phyloP scores from a whole-genome alignment of 2,888 invertebrate genomes.

The Diplazon laetatorius region DNA sequence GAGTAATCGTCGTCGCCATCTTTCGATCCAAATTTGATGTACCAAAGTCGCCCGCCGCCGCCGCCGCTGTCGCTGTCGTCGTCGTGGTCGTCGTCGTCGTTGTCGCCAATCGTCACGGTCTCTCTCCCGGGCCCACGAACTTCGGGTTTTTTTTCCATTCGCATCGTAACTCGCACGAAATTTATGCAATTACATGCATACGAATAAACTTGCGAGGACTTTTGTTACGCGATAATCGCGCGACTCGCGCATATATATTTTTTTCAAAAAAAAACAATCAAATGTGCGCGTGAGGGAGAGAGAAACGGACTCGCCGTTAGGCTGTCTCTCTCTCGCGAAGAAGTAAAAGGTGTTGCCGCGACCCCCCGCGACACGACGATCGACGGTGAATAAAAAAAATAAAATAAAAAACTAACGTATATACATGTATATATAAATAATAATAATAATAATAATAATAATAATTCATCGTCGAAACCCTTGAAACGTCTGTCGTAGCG shows the following conservation, averaged over 20 bases:
- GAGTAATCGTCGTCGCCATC: constrained; percentile 63
- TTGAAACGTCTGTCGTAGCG: too few species aligned
- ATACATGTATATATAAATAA: too few species aligned
- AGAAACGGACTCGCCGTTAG: too few species aligned
- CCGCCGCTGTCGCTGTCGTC: constrained; percentile 26
- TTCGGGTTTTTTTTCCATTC: not conserved
- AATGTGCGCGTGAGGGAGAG: constrained; percentile 14
- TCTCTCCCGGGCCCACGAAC: constrained; percentile 9
- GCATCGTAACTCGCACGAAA: not conserved
- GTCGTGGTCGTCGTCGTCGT: constrained; percentile 37
- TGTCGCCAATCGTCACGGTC: not conserved
- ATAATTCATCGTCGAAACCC: too few species aligned
- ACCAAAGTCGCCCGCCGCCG: constrained; percentile 46
- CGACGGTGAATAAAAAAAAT: constrained; percentile 10
- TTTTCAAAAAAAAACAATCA: too few species aligned
- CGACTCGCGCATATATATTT: not conserved
- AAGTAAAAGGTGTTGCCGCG: constrained; percentile 30
- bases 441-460: too few species aligned
- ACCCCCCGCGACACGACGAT: too few species aligned
- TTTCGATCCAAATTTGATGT: constrained; percentile 56
- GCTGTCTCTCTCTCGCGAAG: not conserved
- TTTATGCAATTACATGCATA: not conserved
- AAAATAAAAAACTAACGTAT: too few species aligned
- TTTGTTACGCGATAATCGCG: constrained; percentile 8
- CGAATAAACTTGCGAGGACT: not conserved